Evolutionary conservation across 2,113 vertebrate genomes (phyloP).

Genomic region (Catagonus wagneri): DNA sequence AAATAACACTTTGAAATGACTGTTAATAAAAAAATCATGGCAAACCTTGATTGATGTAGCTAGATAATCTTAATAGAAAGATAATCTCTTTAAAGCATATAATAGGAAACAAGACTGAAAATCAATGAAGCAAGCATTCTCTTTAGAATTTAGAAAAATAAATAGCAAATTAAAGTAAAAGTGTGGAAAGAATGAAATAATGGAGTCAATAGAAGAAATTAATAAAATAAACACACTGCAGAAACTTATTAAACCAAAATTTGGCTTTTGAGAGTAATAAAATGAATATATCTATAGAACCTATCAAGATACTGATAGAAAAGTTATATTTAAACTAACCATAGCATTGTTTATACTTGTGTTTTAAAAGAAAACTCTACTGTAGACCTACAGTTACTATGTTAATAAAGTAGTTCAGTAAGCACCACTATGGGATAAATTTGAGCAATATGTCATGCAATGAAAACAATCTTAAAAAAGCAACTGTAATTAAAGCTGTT

Average conservation of each 20-base stretch:
- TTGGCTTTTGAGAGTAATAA: not conserved
- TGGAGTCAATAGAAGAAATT: not conserved
- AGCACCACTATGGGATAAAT: not conserved
- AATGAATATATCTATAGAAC: not conserved
- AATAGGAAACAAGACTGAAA: conserved; percentile 1
- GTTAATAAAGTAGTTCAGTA: not conserved
- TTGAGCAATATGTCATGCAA: not conserved
- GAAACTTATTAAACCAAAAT: not conserved
- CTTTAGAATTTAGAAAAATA: not conserved
- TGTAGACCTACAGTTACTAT: not conserved
- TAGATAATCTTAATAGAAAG: not conserved
- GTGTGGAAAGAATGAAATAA: not conserved
- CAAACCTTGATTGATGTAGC: not conserved
- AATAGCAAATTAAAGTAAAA: not conserved
- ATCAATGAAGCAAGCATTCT: not conserved
- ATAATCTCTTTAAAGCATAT: conserved; percentile 29
- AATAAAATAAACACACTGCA: not conserved
- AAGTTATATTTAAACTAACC: not conserved
- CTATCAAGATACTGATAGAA: not conserved
- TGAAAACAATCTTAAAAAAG: not conserved
- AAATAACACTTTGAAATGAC: not conserved
- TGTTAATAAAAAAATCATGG: not conserved
- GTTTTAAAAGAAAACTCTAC: not conserved
- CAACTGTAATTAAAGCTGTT: not conserved
- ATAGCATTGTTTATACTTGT: not conserved